Conservation (phyloP, 1,140 invertebrate genomes). For the Nasonia longicornis region DNA sequence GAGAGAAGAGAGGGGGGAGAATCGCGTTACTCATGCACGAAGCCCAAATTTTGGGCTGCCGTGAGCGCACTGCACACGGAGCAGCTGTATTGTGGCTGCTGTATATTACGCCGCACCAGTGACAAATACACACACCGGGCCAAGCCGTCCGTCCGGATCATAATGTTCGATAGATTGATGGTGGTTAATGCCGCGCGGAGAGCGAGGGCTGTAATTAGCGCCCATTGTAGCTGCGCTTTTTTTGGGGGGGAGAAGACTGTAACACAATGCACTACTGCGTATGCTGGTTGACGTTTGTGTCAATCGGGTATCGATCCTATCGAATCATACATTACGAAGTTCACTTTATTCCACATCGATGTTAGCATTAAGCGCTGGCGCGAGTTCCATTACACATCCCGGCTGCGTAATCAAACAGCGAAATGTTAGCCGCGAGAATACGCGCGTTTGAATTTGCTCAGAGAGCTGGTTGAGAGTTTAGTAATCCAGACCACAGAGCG, state of each 20-base stretch:
- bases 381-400: background rate
- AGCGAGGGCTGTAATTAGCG: background rate
- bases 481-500: background rate
- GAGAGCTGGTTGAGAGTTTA: background rate
- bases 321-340: too few relatives aligned
- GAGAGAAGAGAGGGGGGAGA: background rate
- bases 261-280: too few relatives aligned
- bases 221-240: background rate
- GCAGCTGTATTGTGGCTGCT: background rate
- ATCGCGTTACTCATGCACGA: background rate
- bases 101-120: background rate
- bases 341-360: too few relatives aligned
- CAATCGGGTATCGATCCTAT: too few relatives aligned
- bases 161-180: background rate
- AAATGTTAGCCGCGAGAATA: background rate
- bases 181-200: background rate
- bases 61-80: background rate
- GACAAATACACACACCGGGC: background rate
- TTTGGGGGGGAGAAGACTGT: background rate
- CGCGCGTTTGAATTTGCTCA: background rate
- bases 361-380: background rate
- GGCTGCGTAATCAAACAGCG: background rate
- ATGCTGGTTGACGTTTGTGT: too few relatives aligned
- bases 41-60: background rate
- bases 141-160: background rate